Evolutionary conservation across 2,113 vertebrate genomes (phyloP).

Genomic region (Pelecanoides urinatrix): DNA sequence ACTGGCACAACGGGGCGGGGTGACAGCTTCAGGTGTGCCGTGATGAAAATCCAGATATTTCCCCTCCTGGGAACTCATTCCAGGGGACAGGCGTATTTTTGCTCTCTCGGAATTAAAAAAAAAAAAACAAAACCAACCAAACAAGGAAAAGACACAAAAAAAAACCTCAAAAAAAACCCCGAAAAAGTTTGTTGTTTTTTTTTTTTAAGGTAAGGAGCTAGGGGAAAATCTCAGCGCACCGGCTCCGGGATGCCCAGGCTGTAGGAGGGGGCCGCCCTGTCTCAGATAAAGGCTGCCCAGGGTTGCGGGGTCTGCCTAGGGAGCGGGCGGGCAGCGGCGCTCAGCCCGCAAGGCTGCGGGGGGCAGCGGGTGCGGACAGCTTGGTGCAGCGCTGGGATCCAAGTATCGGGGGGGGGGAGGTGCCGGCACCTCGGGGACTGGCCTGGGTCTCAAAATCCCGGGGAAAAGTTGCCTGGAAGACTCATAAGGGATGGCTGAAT

Average conservation of each 20-base stretch:
- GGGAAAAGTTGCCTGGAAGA: neutral
- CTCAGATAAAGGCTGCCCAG: neutral
- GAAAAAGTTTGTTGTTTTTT: no score
- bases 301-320: neutral
- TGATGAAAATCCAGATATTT: neutral
- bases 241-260: neutral
- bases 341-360: neutral
- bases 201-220: neutral
- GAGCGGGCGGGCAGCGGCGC: neutral
- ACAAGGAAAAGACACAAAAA: no score
- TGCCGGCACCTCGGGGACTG: neutral
- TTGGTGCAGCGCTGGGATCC: neutral
- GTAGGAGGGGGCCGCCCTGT: neutral
- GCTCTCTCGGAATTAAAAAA: neutral
- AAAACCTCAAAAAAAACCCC: no score
- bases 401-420: rapidly evolving
- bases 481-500: neutral
- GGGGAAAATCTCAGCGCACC: neutral
- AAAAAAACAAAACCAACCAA: neutral
- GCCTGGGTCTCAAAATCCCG: neutral
- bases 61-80: neutral
- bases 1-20: neutral
- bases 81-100: neutral
- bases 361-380: neutral
- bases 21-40: neutral